Conservation (phyloP, 2,888 invertebrate genomes). For the Gortyna flavago region DNA sequence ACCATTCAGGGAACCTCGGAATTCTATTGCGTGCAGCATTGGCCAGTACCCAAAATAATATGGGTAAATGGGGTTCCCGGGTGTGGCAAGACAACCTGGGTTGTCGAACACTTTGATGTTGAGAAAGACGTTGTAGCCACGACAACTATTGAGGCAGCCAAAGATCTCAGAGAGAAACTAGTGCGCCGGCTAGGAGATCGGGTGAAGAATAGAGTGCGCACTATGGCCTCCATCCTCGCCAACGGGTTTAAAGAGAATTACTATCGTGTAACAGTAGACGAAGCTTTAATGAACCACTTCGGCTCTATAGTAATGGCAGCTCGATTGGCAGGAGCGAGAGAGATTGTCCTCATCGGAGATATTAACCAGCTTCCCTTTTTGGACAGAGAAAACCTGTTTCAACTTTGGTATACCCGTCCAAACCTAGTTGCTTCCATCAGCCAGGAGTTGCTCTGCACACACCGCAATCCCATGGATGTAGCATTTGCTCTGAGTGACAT, state of each 20-base stretch:
- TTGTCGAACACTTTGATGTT: constrained; percentile 31
- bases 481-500: constrained; percentile 41
- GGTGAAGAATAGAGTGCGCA: constrained; percentile 36
- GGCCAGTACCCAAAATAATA: constrained; percentile 40
- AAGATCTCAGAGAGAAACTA: constrained; percentile 37
- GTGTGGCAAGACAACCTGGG: constrained; percentile 56
- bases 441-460: constrained; percentile 46
- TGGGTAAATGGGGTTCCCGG: constrained; percentile 54
- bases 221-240: constrained; percentile 51
- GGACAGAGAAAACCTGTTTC: constrained; percentile 59
- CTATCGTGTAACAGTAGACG: constrained; percentile 47
- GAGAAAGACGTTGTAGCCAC: constrained; percentile 33
- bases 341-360: constrained; percentile 59
- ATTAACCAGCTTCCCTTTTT: constrained; percentile 63
- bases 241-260: constrained; percentile 41
- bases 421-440: constrained; percentile 20
- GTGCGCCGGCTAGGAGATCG: constrained; percentile 8
- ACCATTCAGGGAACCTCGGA: background rate
- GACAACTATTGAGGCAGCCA: constrained; percentile 52
- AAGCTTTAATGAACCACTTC: constrained; percentile 63
- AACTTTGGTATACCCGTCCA: constrained; percentile 38
- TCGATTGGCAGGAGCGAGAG: constrained; percentile 29
- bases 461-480: constrained; percentile 55
- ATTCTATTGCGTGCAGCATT: background rate
- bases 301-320: constrained; percentile 58